Conservation (phyloP, 2,888 invertebrate species). For the Helicoverpa assulta region DNA sequence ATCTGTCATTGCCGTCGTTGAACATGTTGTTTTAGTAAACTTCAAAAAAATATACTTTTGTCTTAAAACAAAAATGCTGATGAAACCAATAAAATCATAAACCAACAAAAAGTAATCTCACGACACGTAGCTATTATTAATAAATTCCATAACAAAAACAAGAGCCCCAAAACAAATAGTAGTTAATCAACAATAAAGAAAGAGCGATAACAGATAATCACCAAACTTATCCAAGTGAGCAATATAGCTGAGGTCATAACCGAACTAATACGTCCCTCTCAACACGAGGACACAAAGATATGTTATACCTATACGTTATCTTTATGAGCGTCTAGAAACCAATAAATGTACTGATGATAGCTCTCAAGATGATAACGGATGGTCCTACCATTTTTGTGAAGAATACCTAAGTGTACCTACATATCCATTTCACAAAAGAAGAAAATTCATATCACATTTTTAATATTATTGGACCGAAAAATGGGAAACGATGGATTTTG, state of each 20-base stretch:
- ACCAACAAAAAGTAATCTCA: slow-evolving; percentile 11
- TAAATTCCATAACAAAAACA: slow-evolving; percentile 50
- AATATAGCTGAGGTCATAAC: slow-evolving; percentile 59
- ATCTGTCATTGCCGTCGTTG: too few relatives aligned
- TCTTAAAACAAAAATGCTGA: not conserved
- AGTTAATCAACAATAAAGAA: slow-evolving; percentile 63
- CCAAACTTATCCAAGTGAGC: slow-evolving; percentile 60
- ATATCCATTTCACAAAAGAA: slow-evolving; percentile 6
- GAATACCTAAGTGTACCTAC: slow-evolving; percentile 9
- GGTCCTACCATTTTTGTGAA: slow-evolving; percentile 32
- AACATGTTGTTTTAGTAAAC: too few relatives aligned
- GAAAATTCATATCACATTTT: slow-evolving; percentile 5
- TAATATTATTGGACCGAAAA: not conserved
- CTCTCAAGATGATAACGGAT: slow-evolving; percentile 52
- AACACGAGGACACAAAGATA: slow-evolving; percentile 52
- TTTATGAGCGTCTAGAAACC: slow-evolving; percentile 74
- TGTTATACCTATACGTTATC: slow-evolving; percentile 74
- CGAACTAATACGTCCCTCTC: slow-evolving; percentile 62
- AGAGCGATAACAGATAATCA: slow-evolving; percentile 63
- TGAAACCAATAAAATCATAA: not conserved
- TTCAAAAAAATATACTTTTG: too few relatives aligned
- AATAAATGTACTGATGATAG: slow-evolving; percentile 66
- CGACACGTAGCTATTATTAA: slow-evolving; percentile 38
- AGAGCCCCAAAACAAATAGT: slow-evolving; percentile 48
- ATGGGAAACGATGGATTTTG: not conserved